Base-by-base conservation (phyloP, 2,888 invertebrate genomes). In the Fabriciana adippe region DNA sequence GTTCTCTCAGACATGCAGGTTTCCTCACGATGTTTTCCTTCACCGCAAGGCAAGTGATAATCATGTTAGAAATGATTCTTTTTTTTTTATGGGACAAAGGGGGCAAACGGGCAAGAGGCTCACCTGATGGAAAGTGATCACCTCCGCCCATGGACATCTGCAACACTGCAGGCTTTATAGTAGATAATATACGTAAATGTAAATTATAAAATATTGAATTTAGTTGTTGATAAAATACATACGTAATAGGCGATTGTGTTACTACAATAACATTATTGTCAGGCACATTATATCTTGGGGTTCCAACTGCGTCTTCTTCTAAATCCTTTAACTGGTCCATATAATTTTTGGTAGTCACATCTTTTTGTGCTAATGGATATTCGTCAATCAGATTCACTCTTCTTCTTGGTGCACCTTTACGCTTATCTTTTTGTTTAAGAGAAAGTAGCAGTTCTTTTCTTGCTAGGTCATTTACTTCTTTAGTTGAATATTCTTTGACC, bases 401-500 rank as follows among this genome's bases (percentile, higher is more conserved):
- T 31, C 71, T 73, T 69, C 79, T 79, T 0, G 81, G 79, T 1
- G 77, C 68, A 0, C 81, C 82, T 78, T 89, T 88, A 0, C 73
- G 72, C 26, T 76, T 73, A 54, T 86, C 82, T 71, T 89, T 90
- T 41, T 73, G 73, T 67, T 80, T 84, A 2, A 91, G 60, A 18
- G 79, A 81, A 0, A 71, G 61, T 5, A 84, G 72, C 0, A 92
- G 69, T 69, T 91, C 89, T 70, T 84, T 86, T 47, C 88, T 81
- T 1, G 87, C 86, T 64, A 92, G 75, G 16, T 91, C 82, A 69
- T 92, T 91, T 2, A 92, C 76, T 73, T 92, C 89, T 72, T 88
- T 90, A 0, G 86, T 84, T 26, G 92, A 85, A 69, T 92, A 92
- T 78, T 90, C 87, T 78, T 87, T 90, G 3, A 90, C 75, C 92